Evolutionary conservation across 53 echinoderm and acorn worm genomes (phyloP).

Genomic region (Hippasteria phrygiana): DNA sequence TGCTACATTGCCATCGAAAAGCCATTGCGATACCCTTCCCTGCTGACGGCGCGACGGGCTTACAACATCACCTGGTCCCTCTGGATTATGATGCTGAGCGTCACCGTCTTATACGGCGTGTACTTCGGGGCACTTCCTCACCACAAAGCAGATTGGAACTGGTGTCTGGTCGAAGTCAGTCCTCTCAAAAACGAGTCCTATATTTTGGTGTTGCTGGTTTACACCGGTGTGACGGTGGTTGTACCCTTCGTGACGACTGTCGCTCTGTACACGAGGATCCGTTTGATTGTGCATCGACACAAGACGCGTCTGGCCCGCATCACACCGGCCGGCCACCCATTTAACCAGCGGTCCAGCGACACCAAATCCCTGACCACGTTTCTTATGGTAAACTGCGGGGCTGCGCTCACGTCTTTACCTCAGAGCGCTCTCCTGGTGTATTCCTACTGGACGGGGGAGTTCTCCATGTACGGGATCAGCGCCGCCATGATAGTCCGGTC

Average conservation of each 20-base stretch:
- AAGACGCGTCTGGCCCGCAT: conserved; percentile 12
- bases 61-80: not conserved
- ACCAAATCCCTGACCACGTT: conserved; percentile 34
- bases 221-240: not conserved
- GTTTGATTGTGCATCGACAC: conserved; percentile 10
- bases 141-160: conserved; percentile 4
- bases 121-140: conserved; percentile 11
- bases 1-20: conserved; percentile 49
- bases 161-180: conserved; percentile 8
- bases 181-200: not conserved
- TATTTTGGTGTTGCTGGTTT: not conserved
- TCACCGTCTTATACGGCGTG: not conserved
- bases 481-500: conserved; percentile 27
- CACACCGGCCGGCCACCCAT: conserved; percentile 24
- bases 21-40: conserved; percentile 29
- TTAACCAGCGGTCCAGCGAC: not conserved
- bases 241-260: not conserved
- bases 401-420: conserved; percentile 18
- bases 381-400: conserved; percentile 32
- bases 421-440: not conserved
- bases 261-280: not conserved
- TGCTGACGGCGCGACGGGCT: conserved; percentile 34
- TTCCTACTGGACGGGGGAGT: conserved; percentile 17
- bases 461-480: conserved; percentile 43
- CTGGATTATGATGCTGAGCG: conserved; percentile 14